phyloP scores from a whole-genome alignment of 2,888 invertebrate species.

The Thalpophila matura region DNA sequence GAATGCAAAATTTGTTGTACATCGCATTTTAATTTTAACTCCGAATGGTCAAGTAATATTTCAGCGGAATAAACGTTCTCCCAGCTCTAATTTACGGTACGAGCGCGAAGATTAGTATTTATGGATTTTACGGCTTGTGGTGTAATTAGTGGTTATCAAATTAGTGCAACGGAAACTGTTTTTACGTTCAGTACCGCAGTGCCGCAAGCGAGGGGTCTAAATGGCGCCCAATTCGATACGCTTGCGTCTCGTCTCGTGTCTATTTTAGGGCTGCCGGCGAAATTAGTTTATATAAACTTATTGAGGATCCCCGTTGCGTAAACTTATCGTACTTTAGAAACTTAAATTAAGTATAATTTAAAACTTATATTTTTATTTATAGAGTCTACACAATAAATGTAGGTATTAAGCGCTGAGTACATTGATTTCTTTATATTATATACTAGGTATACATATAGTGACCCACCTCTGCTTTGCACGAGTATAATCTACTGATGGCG shows the following conservation, averaged over 20 bases:
- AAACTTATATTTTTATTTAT: constrained; percentile 4
- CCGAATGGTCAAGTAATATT: constrained; percentile 68
- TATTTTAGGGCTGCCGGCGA: constrained; percentile 8
- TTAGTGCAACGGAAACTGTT: constrained; percentile 61
- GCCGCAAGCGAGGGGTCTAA: constrained; percentile 5
- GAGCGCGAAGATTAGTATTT: constrained; percentile 66
- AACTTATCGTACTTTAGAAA: neutral
- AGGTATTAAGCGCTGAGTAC: too few relatives aligned
- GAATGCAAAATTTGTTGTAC: constrained; percentile 64
- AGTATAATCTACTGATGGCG: too few relatives aligned
- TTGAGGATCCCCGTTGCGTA: neutral
- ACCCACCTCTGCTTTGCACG: too few relatives aligned
- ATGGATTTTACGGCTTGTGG: constrained; percentile 63
- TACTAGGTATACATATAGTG: too few relatives aligned
- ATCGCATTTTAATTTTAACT: constrained; percentile 73
- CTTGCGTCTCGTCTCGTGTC: constrained; percentile 12
- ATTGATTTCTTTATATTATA: too few relatives aligned
- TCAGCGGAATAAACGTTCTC: constrained; percentile 69
- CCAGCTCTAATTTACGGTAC: constrained; percentile 63
- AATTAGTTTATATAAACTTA: constrained; percentile 9
- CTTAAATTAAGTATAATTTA: neutral
- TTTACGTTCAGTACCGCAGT: constrained; percentile 47
- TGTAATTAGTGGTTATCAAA: constrained; percentile 65
- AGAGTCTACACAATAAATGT: too few relatives aligned
- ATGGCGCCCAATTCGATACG: constrained; percentile 12